These are phyloP conservation scores for Galleria mellonella DNA, from an alignment of 1,140 invertebrate species.

Conservation along the genomic window DNA sequence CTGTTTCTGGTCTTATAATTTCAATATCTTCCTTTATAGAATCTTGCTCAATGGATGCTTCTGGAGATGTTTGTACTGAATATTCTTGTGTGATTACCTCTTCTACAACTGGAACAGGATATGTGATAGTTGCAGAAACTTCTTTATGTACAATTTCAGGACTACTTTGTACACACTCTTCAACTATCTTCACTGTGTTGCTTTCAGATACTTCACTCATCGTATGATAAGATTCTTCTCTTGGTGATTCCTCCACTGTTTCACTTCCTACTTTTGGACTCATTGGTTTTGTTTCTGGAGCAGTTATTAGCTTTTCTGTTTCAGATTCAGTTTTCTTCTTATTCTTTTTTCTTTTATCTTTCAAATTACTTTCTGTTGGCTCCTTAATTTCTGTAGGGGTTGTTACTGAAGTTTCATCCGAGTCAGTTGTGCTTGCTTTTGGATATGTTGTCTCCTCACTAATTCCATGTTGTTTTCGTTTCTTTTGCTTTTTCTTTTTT, in stretches of 20 bases:
- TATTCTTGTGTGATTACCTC: conserved; percentile 69
- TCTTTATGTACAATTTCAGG: conserved; percentile 59
- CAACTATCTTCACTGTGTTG: conserved; percentile 78
- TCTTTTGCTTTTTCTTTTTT: conserved; percentile 50
- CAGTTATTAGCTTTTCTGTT: conserved; percentile 13
- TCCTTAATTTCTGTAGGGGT: conserved; percentile 35
- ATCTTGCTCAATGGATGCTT: conserved; percentile 53
- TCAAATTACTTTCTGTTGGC: conserved; percentile 34
- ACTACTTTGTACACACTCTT: conserved; percentile 74
- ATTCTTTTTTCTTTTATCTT: conserved; percentile 27
- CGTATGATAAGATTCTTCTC: conserved; percentile 74
- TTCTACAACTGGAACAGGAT: conserved; percentile 76
- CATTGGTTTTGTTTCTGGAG: conserved; percentile 21
- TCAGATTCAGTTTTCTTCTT: conserved; percentile 36
- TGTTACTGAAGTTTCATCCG: conserved; percentile 33
- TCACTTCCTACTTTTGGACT: conserved; percentile 49
- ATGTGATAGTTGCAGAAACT: conserved; percentile 71
- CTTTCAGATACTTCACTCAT: conserved; percentile 75
- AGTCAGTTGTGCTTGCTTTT: conserved; percentile 41
- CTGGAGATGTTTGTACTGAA: conserved; percentile 78
- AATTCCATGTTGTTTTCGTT: conserved; percentile 35
- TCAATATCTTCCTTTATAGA: conserved; percentile 44
- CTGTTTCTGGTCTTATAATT: conserved; percentile 49
- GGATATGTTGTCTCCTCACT: conserved; percentile 62
- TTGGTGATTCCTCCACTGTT: conserved; percentile 42